A percentile compares a stretch with the other conserved stretches of the same genome.
These are phyloP conservation scores for Zeuzera pyrina DNA, from an alignment of 2,888 invertebrate genomes.

Conservation along the genomic window DNA sequence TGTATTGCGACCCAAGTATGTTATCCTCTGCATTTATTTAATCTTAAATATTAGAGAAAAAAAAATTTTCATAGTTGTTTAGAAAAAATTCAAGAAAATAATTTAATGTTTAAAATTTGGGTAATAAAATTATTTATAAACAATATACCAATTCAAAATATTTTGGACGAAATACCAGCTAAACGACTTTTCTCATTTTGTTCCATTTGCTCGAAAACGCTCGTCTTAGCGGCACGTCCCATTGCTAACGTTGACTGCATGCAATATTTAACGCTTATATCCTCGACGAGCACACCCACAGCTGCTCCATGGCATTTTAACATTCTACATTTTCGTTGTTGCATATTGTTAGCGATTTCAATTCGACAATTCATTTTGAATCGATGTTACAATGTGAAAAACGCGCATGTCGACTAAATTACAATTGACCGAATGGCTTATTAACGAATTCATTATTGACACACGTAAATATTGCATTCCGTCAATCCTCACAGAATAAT, in stretches of 20 bases:
- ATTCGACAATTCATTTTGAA: conserved; percentile 6
- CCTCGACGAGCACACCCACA: conserved; percentile 46
- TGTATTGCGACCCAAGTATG: conserved; percentile 84
- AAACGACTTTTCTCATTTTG: conserved; percentile 41
- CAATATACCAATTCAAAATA: conserved; percentile 18
- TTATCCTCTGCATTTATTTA: conserved; percentile 29
- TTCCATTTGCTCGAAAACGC: conserved; percentile 52
- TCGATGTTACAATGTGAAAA: conserved; percentile 32
- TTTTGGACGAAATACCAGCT: conserved; percentile 37
- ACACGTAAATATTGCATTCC: conserved; percentile 71
- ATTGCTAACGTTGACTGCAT: conserved; percentile 70
- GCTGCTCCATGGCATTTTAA: conserved; percentile 48
- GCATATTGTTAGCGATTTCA: conserved; percentile 26
- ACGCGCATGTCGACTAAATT: conserved; percentile 42
- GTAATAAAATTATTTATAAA: conserved; percentile 4
- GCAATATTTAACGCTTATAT: conserved; percentile 70
- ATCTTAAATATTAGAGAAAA: conserved; percentile 2
- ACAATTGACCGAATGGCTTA: conserved; percentile 29
- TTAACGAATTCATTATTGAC: conserved; percentile 29
- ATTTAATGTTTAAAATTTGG: no score
- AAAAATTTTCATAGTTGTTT: no score
- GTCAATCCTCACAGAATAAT: conserved; percentile 54
- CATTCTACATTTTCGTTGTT: conserved; percentile 40
- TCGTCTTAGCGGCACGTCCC: conserved; percentile 64
- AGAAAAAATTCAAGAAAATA: no score